Evolutionary conservation across 2,888 invertebrate genomes (phyloP).

Genomic region (Apotomis capreana): DNA sequence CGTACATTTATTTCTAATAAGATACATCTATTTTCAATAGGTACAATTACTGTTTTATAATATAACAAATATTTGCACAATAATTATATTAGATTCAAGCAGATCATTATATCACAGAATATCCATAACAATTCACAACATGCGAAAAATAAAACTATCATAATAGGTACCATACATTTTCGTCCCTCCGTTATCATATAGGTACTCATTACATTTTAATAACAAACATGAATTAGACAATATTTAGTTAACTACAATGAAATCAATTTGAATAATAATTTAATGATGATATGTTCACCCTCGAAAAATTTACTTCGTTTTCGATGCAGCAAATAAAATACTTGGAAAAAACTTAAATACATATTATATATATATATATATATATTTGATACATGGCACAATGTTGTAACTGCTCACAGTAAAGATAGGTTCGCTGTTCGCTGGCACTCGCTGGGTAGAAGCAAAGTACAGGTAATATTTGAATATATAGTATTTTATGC

Average conservation of each 20-base stretch:
- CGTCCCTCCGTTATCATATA: slow-evolving; percentile 34
- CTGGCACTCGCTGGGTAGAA: too few relatives aligned
- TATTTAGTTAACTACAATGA: not conserved
- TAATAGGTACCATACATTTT: slow-evolving; percentile 23
- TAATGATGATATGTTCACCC: slow-evolving; percentile 18
- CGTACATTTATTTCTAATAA: slow-evolving; percentile 69
- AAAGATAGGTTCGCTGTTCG: too few relatives aligned
- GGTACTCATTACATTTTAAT: slow-evolving; percentile 24
- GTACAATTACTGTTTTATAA: slow-evolving; percentile 43
- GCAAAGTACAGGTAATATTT: too few relatives aligned
- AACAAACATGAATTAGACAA: not conserved
- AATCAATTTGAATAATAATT: not conserved
- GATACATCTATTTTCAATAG: slow-evolving; percentile 61
- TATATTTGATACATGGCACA: too few relatives aligned
- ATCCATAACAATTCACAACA: slow-evolving; percentile 75
- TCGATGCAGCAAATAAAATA: not conserved
- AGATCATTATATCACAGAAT: slow-evolving; percentile 79
- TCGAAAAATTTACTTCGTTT: not conserved
- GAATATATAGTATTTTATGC: too few relatives aligned
- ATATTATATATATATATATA: too few relatives aligned
- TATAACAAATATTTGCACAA: slow-evolving; percentile 57
- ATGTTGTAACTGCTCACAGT: too few relatives aligned
- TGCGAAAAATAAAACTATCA: slow-evolving; percentile 61
- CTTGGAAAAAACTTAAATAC: too few relatives aligned
- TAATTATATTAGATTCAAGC: slow-evolving; percentile 65